A percentile compares a stretch with the other conserved stretches of the same genome.
phyloP scores from a whole-genome alignment of 1,140 invertebrate genomes.

The Drosophila pandora region DNA sequence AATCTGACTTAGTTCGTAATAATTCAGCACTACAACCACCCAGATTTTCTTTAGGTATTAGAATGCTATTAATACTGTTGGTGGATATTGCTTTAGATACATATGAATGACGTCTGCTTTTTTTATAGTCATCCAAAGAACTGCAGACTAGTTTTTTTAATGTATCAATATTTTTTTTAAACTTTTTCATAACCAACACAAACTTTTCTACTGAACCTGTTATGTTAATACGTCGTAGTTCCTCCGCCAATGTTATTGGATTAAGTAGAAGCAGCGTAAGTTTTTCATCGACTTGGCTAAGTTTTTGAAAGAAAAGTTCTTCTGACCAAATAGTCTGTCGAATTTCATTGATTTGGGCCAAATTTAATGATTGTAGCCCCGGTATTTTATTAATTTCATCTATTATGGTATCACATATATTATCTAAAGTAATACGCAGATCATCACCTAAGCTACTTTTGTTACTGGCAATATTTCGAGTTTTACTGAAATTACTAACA shows the following conservation, averaged over 20 bases:
- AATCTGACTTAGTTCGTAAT: constrained; percentile 72
- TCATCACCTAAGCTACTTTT: constrained; percentile 7
- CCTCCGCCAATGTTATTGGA: constrained; percentile 69
- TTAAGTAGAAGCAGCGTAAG: constrained; percentile 72
- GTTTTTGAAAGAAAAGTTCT: constrained; percentile 70
- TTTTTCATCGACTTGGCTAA: constrained; percentile 77
- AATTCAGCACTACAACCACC: constrained; percentile 60
- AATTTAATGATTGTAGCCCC: constrained; percentile 61
- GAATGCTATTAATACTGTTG: constrained; percentile 1
- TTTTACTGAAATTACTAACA: constrained; percentile 4
- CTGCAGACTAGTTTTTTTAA: constrained; percentile 78
- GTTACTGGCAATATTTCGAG: constrained; percentile 20
- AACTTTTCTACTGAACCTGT: constrained; percentile 55
- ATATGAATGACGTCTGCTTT: neutral
- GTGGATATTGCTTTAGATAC: neutral
- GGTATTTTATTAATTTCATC: constrained; percentile 79
- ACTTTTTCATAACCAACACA: constrained; percentile 69
- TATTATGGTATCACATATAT: constrained; percentile 66
- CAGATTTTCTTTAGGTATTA: neutral
- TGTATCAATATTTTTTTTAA: constrained; percentile 76
- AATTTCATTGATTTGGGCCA: constrained; percentile 57
- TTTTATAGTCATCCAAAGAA: constrained; percentile 62
- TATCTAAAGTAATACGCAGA: constrained; percentile 43
- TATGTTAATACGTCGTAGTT: constrained; percentile 38
- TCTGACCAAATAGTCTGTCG: constrained; percentile 62